These are phyloP conservation scores for Microcebus murinus DNA, from an alignment of 2,113 vertebrate genomes.

Conservation along the genomic window DNA sequence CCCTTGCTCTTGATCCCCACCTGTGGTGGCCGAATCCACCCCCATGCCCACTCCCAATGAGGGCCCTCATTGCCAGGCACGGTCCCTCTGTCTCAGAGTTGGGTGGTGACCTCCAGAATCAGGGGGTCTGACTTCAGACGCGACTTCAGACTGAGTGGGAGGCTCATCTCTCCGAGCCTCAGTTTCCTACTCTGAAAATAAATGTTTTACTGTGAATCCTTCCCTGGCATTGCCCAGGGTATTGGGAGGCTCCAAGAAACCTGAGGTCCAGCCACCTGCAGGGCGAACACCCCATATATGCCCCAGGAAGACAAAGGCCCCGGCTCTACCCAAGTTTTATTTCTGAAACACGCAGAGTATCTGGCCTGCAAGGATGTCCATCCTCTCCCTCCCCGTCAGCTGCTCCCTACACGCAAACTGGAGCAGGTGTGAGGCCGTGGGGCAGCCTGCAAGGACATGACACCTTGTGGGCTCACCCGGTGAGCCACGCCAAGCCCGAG, in stretches of 20 bases:
- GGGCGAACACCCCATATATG: no score
- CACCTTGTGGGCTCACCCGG: fast-evolving
- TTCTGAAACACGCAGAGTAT: background rate
- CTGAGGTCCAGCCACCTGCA: background rate
- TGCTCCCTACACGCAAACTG: background rate
- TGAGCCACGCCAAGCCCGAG: fast-evolving
- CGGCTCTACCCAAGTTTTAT: background rate
- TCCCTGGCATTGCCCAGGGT: background rate
- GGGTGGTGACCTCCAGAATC: background rate
- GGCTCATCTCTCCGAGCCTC: background rate
- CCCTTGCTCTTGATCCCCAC: background rate
- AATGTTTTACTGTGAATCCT: fast-evolving
- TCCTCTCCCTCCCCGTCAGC: background rate
- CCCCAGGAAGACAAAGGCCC: background rate
- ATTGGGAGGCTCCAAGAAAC: background rate
- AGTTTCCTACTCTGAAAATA: background rate
- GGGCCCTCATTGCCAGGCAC: no score
- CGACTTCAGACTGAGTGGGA: background rate
- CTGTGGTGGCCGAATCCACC: background rate
- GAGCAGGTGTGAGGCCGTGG: background rate
- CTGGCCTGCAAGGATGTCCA: background rate
- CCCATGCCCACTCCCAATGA: background rate
- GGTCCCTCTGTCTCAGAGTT: fast-evolving
- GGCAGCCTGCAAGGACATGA: background rate
- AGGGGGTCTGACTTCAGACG: no score